phyloP scores from a whole-genome alignment of 2,113 vertebrate species.

The Poeciliopsis retropinna region DNA sequence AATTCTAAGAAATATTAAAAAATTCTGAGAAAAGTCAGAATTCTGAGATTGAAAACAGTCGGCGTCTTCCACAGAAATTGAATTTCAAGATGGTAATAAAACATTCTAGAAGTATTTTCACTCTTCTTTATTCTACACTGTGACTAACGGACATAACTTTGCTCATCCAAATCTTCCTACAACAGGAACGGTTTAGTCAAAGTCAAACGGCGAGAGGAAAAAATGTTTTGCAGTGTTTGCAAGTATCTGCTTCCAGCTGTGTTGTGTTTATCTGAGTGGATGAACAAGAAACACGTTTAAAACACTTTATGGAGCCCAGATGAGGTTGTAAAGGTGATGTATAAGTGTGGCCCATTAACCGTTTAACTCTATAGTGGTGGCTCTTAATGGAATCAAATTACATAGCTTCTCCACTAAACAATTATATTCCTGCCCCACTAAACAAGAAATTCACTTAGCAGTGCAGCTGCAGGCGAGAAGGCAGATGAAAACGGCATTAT shows the following conservation, averaged over 20 bases:
- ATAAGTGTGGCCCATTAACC: not conserved
- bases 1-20: too few relatives aligned
- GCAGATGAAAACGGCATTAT: not conserved
- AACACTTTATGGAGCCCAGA: not conserved
- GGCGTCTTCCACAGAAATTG: too few relatives aligned
- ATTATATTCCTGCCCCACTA: not conserved
- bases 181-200: not conserved
- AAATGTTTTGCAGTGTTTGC: not conserved
- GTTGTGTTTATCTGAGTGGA: not conserved
- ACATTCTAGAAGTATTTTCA: not conserved
- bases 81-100: too few relatives aligned
- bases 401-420: not conserved
- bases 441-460: not conserved
- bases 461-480: not conserved
- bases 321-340: not conserved
- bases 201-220: not conserved
- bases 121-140: not conserved
- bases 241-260: not conserved
- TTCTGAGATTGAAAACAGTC: too few relatives aligned
- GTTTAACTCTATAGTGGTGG: not conserved
- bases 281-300: not conserved
- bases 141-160: not conserved
- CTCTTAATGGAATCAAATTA: conserved; percentile 3
- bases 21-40: too few relatives aligned
- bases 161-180: not conserved